Evolutionary conservation across 2,797 vertebrate species (phyloP).

Genomic region (Prunella strophiata): DNA sequence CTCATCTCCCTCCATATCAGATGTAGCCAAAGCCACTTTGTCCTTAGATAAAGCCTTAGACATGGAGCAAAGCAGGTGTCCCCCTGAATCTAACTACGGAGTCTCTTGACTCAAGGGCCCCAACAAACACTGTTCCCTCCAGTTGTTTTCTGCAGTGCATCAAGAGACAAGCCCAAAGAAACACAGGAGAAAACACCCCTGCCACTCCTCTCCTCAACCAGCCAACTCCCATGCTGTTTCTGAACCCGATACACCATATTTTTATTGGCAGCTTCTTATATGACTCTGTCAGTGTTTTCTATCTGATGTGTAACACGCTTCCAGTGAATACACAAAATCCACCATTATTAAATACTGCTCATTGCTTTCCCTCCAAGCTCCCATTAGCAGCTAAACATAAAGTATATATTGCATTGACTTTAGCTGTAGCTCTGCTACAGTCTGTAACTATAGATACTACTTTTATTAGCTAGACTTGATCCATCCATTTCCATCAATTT

Average conservation of each 20-base stretch:
- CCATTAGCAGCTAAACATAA: neutral
- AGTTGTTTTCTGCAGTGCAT: neutral
- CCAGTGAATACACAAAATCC: neutral
- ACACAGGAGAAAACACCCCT: neutral
- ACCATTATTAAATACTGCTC: neutral
- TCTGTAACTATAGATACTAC: neutral
- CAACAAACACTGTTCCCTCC: neutral
- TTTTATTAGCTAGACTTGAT: conserved; percentile 24
- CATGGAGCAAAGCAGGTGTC: neutral
- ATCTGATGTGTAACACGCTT: neutral
- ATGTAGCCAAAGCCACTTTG: neutral
- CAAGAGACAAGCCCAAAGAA: neutral
- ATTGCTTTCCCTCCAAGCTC: neutral
- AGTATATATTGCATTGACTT: neutral
- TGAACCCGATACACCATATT: neutral
- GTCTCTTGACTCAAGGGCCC: neutral
- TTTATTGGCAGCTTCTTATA: neutral
- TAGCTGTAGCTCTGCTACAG: neutral
- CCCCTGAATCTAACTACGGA: neutral
- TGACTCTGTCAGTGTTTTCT: neutral
- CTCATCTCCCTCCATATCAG: neutral
- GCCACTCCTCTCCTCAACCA: neutral
- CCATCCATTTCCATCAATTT: conserved; percentile 30
- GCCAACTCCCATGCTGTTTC: neutral
- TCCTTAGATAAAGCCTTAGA: neutral